Base-by-base conservation (phyloP, 2,113 vertebrate species). In the Bombycilla garrulus region DNA sequence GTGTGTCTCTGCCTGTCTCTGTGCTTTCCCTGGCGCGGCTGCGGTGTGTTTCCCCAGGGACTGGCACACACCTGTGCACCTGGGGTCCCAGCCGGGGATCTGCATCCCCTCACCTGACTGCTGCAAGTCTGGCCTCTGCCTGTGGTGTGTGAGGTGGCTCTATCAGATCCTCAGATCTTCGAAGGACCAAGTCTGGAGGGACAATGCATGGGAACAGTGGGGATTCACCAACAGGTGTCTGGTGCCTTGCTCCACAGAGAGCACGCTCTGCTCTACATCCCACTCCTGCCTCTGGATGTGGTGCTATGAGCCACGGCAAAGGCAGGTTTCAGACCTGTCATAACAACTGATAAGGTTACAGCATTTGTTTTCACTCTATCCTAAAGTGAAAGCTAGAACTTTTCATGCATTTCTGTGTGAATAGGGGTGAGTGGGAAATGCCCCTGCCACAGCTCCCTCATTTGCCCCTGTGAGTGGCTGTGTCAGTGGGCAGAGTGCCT, bases 1-100 rank as follows among this genome's bases (percentile, higher is more conserved):
- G 42, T 77, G 25, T 54, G 54, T 53, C 72, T 91, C 66, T 86
- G 66, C 62, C 57, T 35, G 21, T n/a, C 33, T 40, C 71, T 8
- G 12, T 1, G 0, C 36, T 67, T 44, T 35, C 71, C 66, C 15
- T 67, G 31, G 8, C 1, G 0, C 0, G 0, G 11, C 31, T 42
- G 17, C 28, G 23, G 20, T 17, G 4, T 50, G 25, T 13, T 77
- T 61, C 18, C 36, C 14, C 3, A 2, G 19, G 40, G 54, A 17
- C 35, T 73, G 60, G 26, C n/a, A 66, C 44, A 66, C 8, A 58
- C 6, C 2, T 0, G 0, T 11, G 19, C 25, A 38, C 11, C 19
- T 38, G 31, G 12, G 11, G 38, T 81, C 42, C 45, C 4, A 11
- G 16, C 1, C 5, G 2, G 12, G 15, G n/a, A 36, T 40, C 50